phyloP scores from a whole-genome alignment of 2,797 vertebrate genomes.

The Megalops cyprinoides region DNA sequence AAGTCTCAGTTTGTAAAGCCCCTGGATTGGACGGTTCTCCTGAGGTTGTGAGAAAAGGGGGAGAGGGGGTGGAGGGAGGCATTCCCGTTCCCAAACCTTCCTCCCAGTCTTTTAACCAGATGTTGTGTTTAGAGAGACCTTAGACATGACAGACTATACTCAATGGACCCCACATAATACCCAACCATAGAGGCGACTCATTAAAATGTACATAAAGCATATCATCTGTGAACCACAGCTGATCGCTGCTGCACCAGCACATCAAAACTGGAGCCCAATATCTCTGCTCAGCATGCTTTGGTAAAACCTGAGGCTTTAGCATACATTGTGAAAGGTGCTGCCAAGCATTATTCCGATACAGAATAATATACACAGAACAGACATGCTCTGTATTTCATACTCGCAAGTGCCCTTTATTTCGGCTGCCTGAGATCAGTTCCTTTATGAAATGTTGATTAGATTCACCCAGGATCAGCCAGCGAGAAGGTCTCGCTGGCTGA shows the following conservation, averaged over 20 bases:
- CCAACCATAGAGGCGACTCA: neutral
- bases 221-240: neutral
- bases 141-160: conserved; percentile 13
- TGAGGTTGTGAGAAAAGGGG: neutral
- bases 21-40: neutral
- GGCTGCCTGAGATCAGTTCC: neutral
- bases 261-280: neutral
- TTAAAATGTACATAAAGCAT: neutral
- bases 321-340: neutral
- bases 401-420: neutral
- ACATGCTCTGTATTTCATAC: neutral
- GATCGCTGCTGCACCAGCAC: neutral
- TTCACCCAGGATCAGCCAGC: no score
- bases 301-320: neutral
- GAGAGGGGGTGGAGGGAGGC: neutral
- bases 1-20: neutral
- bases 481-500: neutral
- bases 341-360: conserved; percentile 6
- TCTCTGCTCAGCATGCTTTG: neutral
- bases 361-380: neutral
- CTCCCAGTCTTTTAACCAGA: neutral
- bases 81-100: neutral
- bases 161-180: neutral
- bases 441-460: conserved; percentile 5
- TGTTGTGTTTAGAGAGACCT: neutral